phyloP scores from a whole-genome alignment of 1,140 invertebrate species.

The Tenebrio molitor region DNA sequence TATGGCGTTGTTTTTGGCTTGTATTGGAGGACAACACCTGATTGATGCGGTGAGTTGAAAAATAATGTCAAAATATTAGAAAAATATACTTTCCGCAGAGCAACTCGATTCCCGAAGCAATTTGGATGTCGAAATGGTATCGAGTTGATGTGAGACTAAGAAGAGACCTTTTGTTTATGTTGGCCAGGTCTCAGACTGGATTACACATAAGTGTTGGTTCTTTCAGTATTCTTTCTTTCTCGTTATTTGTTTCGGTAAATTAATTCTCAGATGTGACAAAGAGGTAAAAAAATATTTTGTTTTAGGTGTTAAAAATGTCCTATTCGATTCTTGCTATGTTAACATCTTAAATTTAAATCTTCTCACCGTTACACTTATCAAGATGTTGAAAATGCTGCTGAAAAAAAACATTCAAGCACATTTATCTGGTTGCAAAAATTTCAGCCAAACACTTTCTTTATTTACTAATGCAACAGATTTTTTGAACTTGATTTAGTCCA shows the following conservation, averaged over 20 bases:
- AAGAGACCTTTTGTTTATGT: constrained; percentile 21
- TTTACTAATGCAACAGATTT: too few relatives aligned
- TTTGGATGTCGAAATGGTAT: constrained; percentile 8
- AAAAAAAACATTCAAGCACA: too few relatives aligned
- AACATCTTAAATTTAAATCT: constrained; percentile 10
- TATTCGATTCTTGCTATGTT: constrained; percentile 21
- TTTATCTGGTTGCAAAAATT: too few relatives aligned
- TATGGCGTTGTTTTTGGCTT: constrained; percentile 18
- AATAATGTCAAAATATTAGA: not conserved
- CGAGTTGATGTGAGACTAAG: not conserved
- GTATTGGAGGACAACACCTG: constrained; percentile 18
- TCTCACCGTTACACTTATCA: too few relatives aligned
- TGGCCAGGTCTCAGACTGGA: not conserved
- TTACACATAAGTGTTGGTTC: constrained; percentile 13
- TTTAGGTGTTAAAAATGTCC: constrained; percentile 18
- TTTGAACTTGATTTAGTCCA: too few relatives aligned
- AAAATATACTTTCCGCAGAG: not conserved
- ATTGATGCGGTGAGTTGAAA: constrained; percentile 8
- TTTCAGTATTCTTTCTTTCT: constrained; percentile 5
- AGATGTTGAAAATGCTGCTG: too few relatives aligned
- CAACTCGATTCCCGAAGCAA: not conserved
- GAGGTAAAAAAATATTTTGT: not conserved
- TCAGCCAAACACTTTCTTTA: too few relatives aligned
- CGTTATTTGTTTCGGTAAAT: constrained; percentile 16
- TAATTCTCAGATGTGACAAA: not conserved